Conservation (phyloP, 2,888 invertebrate genomes). For the Cheilosia variabilis region DNA sequence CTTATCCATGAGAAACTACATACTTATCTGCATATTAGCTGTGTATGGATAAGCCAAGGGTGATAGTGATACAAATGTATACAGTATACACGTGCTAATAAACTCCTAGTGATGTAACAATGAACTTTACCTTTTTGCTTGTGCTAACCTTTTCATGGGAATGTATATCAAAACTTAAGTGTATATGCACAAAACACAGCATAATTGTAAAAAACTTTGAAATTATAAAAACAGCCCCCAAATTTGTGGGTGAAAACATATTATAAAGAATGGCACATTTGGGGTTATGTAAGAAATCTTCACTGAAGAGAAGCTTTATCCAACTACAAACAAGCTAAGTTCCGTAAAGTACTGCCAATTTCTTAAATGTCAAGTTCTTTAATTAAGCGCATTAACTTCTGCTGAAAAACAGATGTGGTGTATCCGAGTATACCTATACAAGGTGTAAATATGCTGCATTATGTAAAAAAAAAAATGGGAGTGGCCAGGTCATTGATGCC, state of each 20-base stretch:
- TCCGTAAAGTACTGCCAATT: neutral
- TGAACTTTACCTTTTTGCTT: neutral
- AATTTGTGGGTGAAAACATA: neutral
- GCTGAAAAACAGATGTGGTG: no score
- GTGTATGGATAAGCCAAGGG: neutral
- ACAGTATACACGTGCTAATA: neutral
- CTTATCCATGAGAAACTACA: no score
- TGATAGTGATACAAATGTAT: neutral
- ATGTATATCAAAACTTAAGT: neutral
- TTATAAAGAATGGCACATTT: neutral
- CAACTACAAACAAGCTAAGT: neutral
- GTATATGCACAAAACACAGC: neutral
- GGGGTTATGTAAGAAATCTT: neutral
- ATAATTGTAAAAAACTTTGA: neutral
- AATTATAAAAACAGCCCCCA: neutral
- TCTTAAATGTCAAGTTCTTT: neutral
- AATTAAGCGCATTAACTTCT: neutral
- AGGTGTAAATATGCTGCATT: neutral
- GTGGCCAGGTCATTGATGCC: constrained; percentile 14
- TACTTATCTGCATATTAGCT: no score
- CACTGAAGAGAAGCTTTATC: no score
- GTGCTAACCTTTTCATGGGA: neutral
- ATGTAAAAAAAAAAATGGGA: constrained; percentile 12
- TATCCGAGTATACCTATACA: neutral
- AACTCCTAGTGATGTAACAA: constrained; percentile 9